A percentile compares a stretch with the other conserved stretches of the same genome.
Conservation (phyloP, 92 coral and sea anemone genomes). For the Porites lobata region DNA sequence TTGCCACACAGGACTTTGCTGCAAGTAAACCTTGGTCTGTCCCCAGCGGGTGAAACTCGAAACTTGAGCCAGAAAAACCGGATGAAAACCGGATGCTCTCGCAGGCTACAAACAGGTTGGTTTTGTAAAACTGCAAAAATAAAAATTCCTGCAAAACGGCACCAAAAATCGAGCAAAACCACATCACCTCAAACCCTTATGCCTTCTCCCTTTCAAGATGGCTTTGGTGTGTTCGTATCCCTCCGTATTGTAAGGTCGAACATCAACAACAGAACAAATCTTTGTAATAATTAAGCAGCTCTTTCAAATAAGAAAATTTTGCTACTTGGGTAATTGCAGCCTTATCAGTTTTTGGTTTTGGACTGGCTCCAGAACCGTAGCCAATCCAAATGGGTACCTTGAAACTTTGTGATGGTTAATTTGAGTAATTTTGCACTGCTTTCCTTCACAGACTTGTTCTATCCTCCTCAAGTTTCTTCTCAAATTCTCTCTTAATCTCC, state of each 20-base stretch:
- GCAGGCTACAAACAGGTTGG: too few species aligned
- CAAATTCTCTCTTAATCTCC: neutral
- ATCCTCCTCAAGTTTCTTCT: conserved; percentile 22
- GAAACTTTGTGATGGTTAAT: neutral
- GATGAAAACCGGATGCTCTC: conserved; percentile 28
- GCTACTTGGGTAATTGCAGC: neutral
- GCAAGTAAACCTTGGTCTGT: conserved; percentile 52
- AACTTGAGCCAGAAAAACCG: conserved; percentile 37
- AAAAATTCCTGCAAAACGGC: too few species aligned
- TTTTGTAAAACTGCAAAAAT: too few species aligned
- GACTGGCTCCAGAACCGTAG: neutral
- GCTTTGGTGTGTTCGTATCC: conserved; percentile 19
- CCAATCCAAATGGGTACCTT: neutral
- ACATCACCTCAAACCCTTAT: too few species aligned
- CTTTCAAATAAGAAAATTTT: conserved; percentile 16
- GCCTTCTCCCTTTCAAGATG: neutral
- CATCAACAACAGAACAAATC: neutral
- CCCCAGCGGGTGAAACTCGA: conserved; percentile 27
- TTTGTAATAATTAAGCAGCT: conserved; percentile 2
- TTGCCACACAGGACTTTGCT: conserved; percentile 56
- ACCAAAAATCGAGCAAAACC: too few species aligned
- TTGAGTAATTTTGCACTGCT: neutral
- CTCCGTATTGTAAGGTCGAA: conserved; percentile 11
- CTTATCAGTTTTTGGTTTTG: neutral
- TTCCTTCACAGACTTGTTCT: conserved; percentile 19